A percentile compares a stretch with the other conserved stretches of the same genome.
Evolutionary conservation across 2,113 vertebrate species (phyloP).

Genomic region (Actenoides hombroni): DNA sequence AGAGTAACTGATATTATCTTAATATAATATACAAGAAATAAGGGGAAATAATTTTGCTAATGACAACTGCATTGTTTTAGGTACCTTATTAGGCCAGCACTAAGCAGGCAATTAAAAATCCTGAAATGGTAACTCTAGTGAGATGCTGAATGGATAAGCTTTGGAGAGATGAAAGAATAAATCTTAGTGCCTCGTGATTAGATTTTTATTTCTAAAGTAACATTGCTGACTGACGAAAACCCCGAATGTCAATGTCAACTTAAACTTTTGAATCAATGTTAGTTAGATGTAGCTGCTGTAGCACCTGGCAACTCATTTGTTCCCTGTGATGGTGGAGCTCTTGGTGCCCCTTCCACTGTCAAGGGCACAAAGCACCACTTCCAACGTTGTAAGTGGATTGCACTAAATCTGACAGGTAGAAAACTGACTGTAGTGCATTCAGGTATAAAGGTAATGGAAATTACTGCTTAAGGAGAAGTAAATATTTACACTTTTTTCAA

Average conservation of each 20-base stretch:
- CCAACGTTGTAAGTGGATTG: not conserved
- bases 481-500: not conserved
- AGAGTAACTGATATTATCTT: not conserved
- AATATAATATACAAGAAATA: not conserved
- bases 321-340: not conserved
- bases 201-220: not conserved
- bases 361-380: not conserved
- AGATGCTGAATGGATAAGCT: not conserved
- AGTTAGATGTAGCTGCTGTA: not conserved
- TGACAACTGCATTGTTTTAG: not conserved
- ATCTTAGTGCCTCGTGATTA: not conserved
- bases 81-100: not conserved
- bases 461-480: not conserved
- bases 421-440: not conserved
- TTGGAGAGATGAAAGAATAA: not conserved
- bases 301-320: not conserved
- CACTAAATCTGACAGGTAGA: not conserved
- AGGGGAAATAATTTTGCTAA: not conserved
- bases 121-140: not conserved
- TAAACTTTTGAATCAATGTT: not conserved
- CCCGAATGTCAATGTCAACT: not conserved
- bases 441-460: not conserved
- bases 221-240: not conserved
- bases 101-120: not conserved
- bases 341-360: not conserved